phyloP scores from a whole-genome alignment of 2,113 vertebrate species.

The Atherinomorus stipes region DNA sequence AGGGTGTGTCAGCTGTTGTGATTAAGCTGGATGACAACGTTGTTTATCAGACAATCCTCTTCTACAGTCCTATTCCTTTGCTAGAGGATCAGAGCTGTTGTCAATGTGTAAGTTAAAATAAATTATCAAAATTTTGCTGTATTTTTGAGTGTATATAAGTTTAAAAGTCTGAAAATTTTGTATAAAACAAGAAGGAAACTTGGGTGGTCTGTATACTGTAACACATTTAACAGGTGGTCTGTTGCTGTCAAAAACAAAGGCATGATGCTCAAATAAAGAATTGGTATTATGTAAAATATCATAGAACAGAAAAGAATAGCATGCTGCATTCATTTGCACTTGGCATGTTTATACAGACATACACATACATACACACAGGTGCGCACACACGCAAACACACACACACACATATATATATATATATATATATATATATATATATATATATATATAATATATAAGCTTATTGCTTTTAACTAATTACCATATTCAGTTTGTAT shows the following conservation, averaged over 20 bases:
- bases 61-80: too few species aligned
- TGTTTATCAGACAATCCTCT: too few species aligned
- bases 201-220: not conserved
- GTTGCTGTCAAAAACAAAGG: not conserved
- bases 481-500: not conserved
- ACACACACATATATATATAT: too few species aligned
- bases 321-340: too few species aligned
- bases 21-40: not conserved
- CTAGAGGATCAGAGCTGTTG: not conserved
- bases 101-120: not conserved
- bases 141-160: not conserved
- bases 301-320: too few species aligned
- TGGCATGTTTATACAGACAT: too few species aligned
- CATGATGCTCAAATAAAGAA: not conserved
- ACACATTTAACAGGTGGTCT: not conserved
- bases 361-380: too few species aligned
- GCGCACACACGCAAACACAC: too few species aligned
- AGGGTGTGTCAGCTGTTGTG: not conserved
- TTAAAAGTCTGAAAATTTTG: not conserved
- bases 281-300: too few species aligned
- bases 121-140: not conserved
- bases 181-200: not conserved
- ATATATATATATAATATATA: too few species aligned
- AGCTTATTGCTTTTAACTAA: not conserved
- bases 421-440: too few species aligned